Base-by-base conservation (phyloP, 2,797 vertebrate genomes). In the Borostomias antarcticus region DNA sequence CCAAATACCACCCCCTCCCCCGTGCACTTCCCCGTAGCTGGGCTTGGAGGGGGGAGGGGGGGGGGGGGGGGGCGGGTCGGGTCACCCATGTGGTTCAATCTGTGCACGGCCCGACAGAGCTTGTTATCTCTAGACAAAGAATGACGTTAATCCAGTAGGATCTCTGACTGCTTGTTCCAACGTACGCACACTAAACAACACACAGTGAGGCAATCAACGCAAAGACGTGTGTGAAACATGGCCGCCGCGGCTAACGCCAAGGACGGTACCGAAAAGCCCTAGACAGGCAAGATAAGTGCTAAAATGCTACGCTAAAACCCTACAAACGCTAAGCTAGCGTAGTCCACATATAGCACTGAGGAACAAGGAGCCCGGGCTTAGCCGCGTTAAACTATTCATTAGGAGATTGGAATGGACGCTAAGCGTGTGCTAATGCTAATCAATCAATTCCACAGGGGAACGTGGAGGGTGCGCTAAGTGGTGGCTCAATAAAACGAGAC, bases 401-500 rank as follows among this genome's bases (percentile, higher is more conserved):
- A 13, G n/a, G 11, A 23, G 53, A 26, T 40, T 58, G 57, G 19
- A 43, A 47, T 53, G 32, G 50, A 25, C 7, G 1, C 43, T 64
- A 64, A 67, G 48, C 70, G 51, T 4, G 23, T 15, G 72, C 53
- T 76, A 63, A 75, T 60, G 76, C 35, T 57, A 73, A 82, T 82
- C 70, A 82, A 75, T 82, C 71, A 85, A 75, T 79, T 78, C 73
- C 69, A 78, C 51, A 70, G 37, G 43, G 45, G 68, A 66, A 59
- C 54, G 69, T 50, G 54, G 73, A 79, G 58, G 71, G 81, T 76
- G 78, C 81, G 80, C 72, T 65, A 83, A 84, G 76, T 82, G 79
- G 76, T 66, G 56, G 32, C 76, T 84, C 66, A 60, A 78, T 77
- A 64, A 75, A 45, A 60, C 65, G 68, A 80, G 79, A 28, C 43